Percentiles rank a stretch among this genome's conserved stretches.
phyloP scores from a whole-genome alignment of 2,113 vertebrate species.

The Dromaius novaehollandiae region DNA sequence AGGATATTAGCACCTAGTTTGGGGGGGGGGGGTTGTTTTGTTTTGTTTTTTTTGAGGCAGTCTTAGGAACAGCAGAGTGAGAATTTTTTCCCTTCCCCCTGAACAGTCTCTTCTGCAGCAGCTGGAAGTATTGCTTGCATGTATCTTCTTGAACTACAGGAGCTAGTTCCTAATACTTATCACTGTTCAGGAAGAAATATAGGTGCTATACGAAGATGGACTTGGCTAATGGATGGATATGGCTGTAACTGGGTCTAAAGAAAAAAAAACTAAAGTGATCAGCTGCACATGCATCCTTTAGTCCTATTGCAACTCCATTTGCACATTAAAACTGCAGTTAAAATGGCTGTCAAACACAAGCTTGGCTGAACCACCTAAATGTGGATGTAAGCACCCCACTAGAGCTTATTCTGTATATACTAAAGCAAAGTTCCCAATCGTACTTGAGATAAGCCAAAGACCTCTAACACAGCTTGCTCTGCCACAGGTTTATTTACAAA shows the following conservation, averaged over 20 bases:
- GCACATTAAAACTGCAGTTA: background rate
- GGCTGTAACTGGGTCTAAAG: background rate
- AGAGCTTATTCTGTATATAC: background rate
- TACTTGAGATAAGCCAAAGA: background rate
- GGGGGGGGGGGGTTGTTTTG: background rate
- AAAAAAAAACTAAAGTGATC: background rate
- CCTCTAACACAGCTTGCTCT: background rate
- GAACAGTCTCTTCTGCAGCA: background rate
- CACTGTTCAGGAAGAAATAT: background rate
- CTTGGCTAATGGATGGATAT: background rate
- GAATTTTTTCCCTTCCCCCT: background rate
- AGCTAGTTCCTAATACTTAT: background rate
- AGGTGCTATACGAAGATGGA: background rate
- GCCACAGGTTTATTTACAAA: constrained; percentile 73
- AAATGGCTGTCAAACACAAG: background rate
- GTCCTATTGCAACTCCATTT: background rate
- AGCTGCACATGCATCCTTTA: background rate
- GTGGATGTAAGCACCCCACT: background rate
- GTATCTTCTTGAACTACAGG: background rate
- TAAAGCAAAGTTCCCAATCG: background rate
- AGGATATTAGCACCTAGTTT: too few relatives aligned
- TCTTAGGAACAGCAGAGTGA: background rate
- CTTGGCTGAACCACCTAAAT: background rate
- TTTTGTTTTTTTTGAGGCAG: background rate
- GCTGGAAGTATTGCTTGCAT: background rate